Percentiles rank a stretch among this genome's conserved stretches.
Conservation (phyloP, 2,113 vertebrate genomes). For the Laticauda colubrina region DNA sequence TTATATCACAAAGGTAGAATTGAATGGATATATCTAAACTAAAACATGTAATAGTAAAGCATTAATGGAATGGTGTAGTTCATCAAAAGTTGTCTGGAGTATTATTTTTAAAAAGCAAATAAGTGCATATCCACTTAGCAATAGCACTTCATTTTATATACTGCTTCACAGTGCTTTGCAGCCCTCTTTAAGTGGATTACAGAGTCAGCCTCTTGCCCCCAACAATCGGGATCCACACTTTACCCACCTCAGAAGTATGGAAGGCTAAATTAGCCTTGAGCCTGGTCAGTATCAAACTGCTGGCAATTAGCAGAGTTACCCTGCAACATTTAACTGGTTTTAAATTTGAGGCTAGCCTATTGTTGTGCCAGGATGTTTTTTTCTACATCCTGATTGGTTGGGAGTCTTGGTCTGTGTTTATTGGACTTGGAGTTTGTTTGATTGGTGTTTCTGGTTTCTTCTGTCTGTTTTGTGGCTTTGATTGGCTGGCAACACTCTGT, state of each 20-base stretch:
- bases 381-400: too few relatives aligned
- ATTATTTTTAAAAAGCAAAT: background rate
- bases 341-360: too few relatives aligned
- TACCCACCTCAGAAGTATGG: background rate
- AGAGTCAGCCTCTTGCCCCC: background rate
- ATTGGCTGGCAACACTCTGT: too few relatives aligned
- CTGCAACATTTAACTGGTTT: too few relatives aligned
- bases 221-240: background rate
- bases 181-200: background rate
- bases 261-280: background rate
- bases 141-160: background rate
- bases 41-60: background rate
- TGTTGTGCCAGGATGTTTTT: too few relatives aligned
- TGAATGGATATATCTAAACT: background rate
- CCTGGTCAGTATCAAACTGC: background rate
- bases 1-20: background rate
- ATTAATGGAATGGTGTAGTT: background rate
- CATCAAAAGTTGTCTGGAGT: background rate
- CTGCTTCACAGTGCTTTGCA: background rate
- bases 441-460: too few relatives aligned
- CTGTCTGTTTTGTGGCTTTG: too few relatives aligned
- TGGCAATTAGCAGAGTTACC: background rate
- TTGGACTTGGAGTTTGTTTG: too few relatives aligned
- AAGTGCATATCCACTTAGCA: background rate
- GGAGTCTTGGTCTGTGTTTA: too few relatives aligned